phyloP scores from a whole-genome alignment of 2,797 vertebrate genomes.

The Heliangelus exortis region DNA sequence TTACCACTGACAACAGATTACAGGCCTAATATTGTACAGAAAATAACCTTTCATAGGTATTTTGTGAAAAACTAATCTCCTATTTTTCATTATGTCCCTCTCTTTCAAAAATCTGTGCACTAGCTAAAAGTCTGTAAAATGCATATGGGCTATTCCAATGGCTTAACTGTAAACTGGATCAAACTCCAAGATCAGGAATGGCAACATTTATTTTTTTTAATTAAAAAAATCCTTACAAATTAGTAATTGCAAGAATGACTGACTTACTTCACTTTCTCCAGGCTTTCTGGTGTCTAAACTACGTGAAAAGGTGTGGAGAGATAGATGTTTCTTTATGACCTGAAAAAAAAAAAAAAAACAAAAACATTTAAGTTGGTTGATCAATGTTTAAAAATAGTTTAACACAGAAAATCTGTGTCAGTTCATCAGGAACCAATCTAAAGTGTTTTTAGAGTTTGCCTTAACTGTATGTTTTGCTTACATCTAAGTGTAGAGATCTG shows the following conservation, averaged over 20 bases:
- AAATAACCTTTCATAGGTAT: neutral
- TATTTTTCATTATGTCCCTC: neutral
- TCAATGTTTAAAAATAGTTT: neutral
- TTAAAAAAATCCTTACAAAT: neutral
- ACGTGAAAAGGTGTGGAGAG: neutral
- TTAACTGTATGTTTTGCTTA: neutral
- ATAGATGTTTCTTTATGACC: neutral
- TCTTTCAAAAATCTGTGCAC: neutral
- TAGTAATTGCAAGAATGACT: neutral
- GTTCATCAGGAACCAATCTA: neutral
- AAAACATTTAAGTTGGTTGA: neutral
- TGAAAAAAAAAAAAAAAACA: neutral
- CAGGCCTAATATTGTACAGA: neutral
- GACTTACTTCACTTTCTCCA: neutral
- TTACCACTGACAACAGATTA: neutral
- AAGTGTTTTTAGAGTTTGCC: neutral
- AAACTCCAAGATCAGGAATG: neutral
- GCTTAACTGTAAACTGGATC: neutral
- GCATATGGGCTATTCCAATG: neutral
- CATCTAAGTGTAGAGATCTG: neutral
- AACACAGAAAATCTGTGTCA: neutral
- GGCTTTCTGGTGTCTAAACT: neutral
- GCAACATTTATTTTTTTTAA: no score
- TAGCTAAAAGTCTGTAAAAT: neutral
- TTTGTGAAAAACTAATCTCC: neutral